A percentile compares a stretch with the other conserved stretches of the same genome.
Evolutionary conservation across 1,140 invertebrate genomes (phyloP).

Genomic region (Habropoda laboriosa): DNA sequence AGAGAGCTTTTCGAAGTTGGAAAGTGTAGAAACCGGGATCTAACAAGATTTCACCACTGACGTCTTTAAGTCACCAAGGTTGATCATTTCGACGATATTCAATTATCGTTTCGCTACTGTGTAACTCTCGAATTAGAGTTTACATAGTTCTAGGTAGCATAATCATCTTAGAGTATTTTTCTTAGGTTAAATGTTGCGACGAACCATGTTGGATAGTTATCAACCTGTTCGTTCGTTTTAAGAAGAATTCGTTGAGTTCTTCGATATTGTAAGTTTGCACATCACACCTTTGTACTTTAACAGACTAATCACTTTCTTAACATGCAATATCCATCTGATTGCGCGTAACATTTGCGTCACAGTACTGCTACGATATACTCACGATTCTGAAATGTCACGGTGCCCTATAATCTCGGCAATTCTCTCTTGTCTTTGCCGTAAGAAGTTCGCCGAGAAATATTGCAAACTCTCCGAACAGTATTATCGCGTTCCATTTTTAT

Average conservation of each 20-base stretch:
- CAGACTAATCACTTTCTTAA: too few species aligned
- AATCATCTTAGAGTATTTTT: too few species aligned
- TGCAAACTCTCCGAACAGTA: too few species aligned
- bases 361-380: not conserved
- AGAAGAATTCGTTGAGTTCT: too few species aligned
- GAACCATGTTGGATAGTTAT: too few species aligned
- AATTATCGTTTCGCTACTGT: not conserved
- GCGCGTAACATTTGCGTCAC: constrained; percentile 1
- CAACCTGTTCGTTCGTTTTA: not conserved
- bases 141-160: too few species aligned
- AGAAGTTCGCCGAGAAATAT: too few species aligned
- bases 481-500: too few species aligned
- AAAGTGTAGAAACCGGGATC: not conserved
- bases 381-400: not conserved
- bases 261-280: too few species aligned
- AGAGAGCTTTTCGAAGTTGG: too few species aligned
- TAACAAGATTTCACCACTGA: not conserved
- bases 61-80: not conserved
- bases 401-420: not conserved
- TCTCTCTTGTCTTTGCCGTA: too few species aligned
- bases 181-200: not conserved
- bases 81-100: not conserved
- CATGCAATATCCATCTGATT: not conserved
- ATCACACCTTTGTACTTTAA: not conserved
- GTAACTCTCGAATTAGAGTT: too few species aligned